These are phyloP conservation scores for Archivesica marissinica DNA, from an alignment of 1,140 invertebrate species.

Conservation along the genomic window DNA sequence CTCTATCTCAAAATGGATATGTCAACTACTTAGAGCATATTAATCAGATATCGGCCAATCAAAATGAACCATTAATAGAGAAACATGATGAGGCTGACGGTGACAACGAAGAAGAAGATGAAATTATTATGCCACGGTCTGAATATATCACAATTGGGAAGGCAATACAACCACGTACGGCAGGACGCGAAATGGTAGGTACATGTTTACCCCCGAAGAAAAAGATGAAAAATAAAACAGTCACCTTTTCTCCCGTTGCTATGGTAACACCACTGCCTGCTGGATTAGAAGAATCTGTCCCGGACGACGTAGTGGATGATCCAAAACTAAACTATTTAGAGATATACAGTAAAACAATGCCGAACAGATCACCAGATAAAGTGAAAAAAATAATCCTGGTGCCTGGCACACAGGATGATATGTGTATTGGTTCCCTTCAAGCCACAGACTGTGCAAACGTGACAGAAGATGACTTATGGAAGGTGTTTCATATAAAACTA, in stretches of 20 bases:
- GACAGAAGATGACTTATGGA: conserved; percentile 71
- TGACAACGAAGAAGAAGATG: conserved; percentile 43
- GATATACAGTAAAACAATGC: conserved; percentile 63
- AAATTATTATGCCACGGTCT: conserved; percentile 32
- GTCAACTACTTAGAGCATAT: conserved; percentile 43
- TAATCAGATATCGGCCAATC: conserved; percentile 20
- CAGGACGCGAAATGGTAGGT: conserved; percentile 49
- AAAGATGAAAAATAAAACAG: conserved; percentile 74
- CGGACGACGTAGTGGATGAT: conserved; percentile 64
- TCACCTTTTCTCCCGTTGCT: conserved; percentile 79
- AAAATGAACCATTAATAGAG: conserved; percentile 62
- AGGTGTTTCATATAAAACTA: conserved; percentile 64
- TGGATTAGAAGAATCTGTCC: conserved; percentile 77
- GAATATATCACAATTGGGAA: conserved; percentile 67
- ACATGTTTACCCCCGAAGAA: conserved; percentile 63
- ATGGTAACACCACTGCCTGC: conserved; percentile 79
- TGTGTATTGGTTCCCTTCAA: conserved; percentile 47
- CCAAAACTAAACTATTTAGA: conserved; percentile 65
- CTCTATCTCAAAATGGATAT: conserved; percentile 55
- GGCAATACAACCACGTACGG: conserved; percentile 65
- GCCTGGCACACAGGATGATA: conserved; percentile 62
- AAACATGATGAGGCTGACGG: conserved; percentile 58
- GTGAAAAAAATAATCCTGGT: conserved; percentile 57
- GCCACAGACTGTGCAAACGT: conserved; percentile 65
- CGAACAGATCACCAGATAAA: conserved; percentile 51